Evolutionary conservation across 2,888 invertebrate genomes (phyloP).

Genomic region (Watsonalla cultraria): DNA sequence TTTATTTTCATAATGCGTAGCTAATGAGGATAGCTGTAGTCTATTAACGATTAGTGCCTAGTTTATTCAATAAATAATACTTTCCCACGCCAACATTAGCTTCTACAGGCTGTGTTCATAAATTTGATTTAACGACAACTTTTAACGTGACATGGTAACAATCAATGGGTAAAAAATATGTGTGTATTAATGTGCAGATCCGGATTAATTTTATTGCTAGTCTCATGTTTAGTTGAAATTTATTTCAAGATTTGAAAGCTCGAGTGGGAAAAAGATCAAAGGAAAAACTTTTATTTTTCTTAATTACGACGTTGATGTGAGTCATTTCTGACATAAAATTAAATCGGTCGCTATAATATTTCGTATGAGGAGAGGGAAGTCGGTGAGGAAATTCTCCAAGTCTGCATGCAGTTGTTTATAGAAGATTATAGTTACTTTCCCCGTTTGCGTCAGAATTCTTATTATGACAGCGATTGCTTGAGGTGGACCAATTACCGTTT

Average conservation of each 20-base stretch:
- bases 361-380: background rate
- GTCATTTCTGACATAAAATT: constrained; percentile 1
- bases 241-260: background rate
- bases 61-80: background rate
- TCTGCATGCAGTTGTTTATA: background rate
- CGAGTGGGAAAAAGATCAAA: background rate
- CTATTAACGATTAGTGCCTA: background rate
- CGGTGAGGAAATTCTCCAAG: background rate
- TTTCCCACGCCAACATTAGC: background rate
- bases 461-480: background rate
- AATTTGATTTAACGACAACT: background rate
- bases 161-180: background rate
- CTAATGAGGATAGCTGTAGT: background rate
- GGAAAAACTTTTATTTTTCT: background rate
- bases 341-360: constrained; percentile 1
- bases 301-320: constrained; percentile 1
- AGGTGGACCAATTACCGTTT: background rate
- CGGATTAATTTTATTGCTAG: background rate
- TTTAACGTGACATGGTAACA: background rate
- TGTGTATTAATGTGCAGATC: background rate
- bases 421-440: background rate
- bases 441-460: background rate
- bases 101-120: background rate
- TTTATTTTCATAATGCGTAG: background rate
- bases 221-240: background rate